Conservation (phyloP, 1,140 invertebrate genomes). For the Drosophila virilis region DNA sequence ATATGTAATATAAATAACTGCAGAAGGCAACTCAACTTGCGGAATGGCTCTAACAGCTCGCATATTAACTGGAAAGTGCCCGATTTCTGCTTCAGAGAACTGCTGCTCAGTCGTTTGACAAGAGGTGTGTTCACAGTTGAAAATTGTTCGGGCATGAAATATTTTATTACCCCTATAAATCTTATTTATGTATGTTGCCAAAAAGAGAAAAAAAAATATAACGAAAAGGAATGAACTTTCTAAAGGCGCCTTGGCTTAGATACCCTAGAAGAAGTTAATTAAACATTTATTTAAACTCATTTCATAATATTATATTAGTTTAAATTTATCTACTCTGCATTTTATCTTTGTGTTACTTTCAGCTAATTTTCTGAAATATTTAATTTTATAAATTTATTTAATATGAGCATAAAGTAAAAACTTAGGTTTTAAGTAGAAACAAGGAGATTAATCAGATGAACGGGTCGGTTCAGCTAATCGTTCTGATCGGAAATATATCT, state of each 20-base stretch:
- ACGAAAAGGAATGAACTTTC: background rate
- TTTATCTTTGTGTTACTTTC: too few relatives aligned
- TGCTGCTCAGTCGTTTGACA: constrained; percentile 8
- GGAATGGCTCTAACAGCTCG: background rate
- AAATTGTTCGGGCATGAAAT: constrained; percentile 61
- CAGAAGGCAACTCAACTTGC: constrained; percentile 16
- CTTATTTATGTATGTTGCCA: constrained; percentile 57
- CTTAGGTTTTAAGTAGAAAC: too few relatives aligned
- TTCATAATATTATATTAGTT: too few relatives aligned
- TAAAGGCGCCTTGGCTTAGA: background rate
- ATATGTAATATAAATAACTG: constrained; percentile 34
- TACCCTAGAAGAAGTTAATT: background rate
- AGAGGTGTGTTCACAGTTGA: constrained; percentile 53
- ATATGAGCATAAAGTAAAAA: too few relatives aligned
- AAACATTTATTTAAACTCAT: too few relatives aligned
- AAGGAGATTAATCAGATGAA: too few relatives aligned
- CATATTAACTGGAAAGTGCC: constrained; percentile 12
- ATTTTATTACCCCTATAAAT: constrained; percentile 76
- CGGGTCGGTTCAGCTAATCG: too few relatives aligned
- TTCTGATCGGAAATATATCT: too few relatives aligned
- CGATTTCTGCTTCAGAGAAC: constrained; percentile 11
- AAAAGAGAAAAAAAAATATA: constrained; percentile 6
- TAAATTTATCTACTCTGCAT: too few relatives aligned
- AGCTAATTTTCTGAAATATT: too few relatives aligned
- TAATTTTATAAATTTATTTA: too few relatives aligned